phyloP scores from a whole-genome alignment of 2,888 invertebrate genomes.

The Eudasyphora cyanicolor region DNA sequence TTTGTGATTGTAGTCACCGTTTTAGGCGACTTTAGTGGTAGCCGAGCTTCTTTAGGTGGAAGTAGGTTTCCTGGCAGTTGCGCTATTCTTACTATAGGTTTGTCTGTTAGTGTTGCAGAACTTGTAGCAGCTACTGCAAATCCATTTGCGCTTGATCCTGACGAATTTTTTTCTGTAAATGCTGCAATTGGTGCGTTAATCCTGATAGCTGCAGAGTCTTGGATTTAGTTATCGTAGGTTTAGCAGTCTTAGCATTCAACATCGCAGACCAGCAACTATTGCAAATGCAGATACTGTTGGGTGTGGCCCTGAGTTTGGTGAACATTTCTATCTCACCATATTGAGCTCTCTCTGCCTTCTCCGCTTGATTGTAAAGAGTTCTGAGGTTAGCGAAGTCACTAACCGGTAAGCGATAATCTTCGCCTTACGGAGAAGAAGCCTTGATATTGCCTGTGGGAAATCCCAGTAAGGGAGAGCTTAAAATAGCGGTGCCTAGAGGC shows the following conservation, averaged over 20 bases:
- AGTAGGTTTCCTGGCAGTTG: constrained; percentile 62
- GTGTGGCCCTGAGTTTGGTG: too few relatives aligned
- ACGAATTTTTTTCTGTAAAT: constrained; percentile 47
- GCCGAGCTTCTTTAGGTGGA: constrained; percentile 67
- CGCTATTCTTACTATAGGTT: too few relatives aligned
- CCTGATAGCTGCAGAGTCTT: constrained; percentile 45
- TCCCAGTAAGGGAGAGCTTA: constrained; percentile 62
- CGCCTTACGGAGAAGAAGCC: background rate
- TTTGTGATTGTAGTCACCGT: too few relatives aligned
- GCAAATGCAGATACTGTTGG: too few relatives aligned
- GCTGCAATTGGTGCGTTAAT: constrained; percentile 49
- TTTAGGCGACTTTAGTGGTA: too few relatives aligned
- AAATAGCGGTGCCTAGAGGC: constrained; percentile 53
- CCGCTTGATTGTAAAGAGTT: constrained; percentile 68
- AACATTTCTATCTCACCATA: constrained; percentile 72
- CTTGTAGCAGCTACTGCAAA: constrained; percentile 69
- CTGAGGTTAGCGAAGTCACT: constrained; percentile 75
- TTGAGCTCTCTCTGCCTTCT: constrained; percentile 57
- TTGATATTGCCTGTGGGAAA: constrained; percentile 74
- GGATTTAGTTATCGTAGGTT: constrained; percentile 44
- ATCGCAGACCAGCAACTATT: too few relatives aligned
- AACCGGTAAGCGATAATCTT: constrained; percentile 68
- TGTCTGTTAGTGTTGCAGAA: constrained; percentile 71
- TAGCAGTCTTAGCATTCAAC: constrained; percentile 48
- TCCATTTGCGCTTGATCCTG: constrained; percentile 61